Evolutionary conservation across 2,797 vertebrate species (phyloP), one percentile per base, ranked within the genome.

Genomic region (Anabas testudineus): DNA sequence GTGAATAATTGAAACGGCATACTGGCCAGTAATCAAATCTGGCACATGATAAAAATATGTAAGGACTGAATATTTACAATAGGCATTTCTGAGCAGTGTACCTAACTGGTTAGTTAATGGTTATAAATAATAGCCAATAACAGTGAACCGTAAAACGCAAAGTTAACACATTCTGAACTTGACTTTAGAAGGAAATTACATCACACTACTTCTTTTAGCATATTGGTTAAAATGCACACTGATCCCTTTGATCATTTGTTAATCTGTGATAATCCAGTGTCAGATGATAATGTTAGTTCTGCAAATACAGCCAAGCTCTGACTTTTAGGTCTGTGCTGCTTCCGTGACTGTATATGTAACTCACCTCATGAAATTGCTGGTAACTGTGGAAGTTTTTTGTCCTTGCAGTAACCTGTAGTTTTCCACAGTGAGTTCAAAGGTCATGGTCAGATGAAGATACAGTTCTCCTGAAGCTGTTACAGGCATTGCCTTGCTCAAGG

Each of bases 391-490:
- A 26, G 76, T 71, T 67, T 60, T 55, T 71, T 55, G 73, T 52
- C 75, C 62, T 65, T 57, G 49, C 52, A 46, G 16, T 58, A 60
- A 49, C 62, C 67, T 58, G 42, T 83, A 56, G 69, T 73, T 68
- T 64, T 81, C 71, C 49, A 32, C 43, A 71, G 71, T 46, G 64
- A 64, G 77, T 32, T 67, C 85, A 88, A 32, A 82, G 86, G 80
- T 86, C 81, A 80, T 49, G 82, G 87, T 80, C 51, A 21, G 54
- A 69, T 67, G 84, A 88, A 85, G 77, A 32, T 91, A 92, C 90
- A 85, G 90, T 93, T 93, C 90, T 95, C 93, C 93, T 87, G 90
- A 83, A 94, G 94, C 93, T 94, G 94, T 94, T 76, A 56, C 63
- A 85, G 85, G 87, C 88, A 91, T 91, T 87, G 86, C 88, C 81